These are phyloP conservation scores for Probaryconus sp. DNA, from an alignment of 1,140 invertebrate species.

Conservation along the genomic window DNA sequence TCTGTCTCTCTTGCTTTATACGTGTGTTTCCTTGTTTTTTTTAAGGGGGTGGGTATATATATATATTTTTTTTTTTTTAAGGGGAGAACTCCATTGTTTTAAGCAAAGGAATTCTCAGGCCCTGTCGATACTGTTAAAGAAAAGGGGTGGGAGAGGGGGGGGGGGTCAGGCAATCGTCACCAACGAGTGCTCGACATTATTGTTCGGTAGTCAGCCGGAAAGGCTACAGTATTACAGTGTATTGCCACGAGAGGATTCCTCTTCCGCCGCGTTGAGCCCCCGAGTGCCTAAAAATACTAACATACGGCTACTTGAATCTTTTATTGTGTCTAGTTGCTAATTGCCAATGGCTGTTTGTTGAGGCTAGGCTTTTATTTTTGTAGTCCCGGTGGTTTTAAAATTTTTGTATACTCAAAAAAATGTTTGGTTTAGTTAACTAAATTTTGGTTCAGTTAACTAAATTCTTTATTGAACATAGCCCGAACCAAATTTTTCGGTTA, in stretches of 20 bases:
- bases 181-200: slow-evolving; percentile 64
- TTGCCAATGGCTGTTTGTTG: slow-evolving; percentile 58
- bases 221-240: slow-evolving; percentile 75
- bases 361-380: slow-evolving; percentile 26
- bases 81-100: slow-evolving; percentile 67
- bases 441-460: too few species aligned
- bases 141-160: too few species aligned
- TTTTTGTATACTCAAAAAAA: too few species aligned
- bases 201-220: slow-evolving; percentile 75
- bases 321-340: slow-evolving; percentile 76
- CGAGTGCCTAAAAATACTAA: slow-evolving; percentile 65
- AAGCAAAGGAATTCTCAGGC: slow-evolving; percentile 70
- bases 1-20: slow-evolving; percentile 13
- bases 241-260: slow-evolving; percentile 64
- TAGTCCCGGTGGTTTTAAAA: too few species aligned
- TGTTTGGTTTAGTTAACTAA: neutral
- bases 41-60: too few species aligned
- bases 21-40: slow-evolving; percentile 41
- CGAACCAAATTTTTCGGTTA: too few species aligned
- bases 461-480: too few species aligned
- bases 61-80: too few species aligned
- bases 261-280: slow-evolving; percentile 48
- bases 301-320: slow-evolving; percentile 74
- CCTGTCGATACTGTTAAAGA: too few species aligned
- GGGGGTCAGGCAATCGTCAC: too few species aligned